Evolutionary conservation across 2,888 invertebrate species (phyloP).

Genomic region (Pachycephus smyrnensis): DNA sequence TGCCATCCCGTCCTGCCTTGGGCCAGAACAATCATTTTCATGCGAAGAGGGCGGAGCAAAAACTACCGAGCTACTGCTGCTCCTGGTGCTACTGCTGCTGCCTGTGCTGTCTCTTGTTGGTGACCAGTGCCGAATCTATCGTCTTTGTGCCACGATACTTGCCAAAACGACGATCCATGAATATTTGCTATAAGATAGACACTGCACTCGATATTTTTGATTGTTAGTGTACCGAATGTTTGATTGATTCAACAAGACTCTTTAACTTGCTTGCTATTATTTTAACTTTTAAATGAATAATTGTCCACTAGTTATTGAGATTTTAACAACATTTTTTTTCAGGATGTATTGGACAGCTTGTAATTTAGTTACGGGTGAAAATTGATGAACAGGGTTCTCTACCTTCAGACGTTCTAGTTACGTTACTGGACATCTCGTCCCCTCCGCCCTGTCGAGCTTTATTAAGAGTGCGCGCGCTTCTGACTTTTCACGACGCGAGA

Average conservation of each 20-base stretch:
- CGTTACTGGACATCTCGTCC: neutral
- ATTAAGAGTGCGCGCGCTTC: slow-evolving; percentile 28
- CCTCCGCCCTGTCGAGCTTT: slow-evolving; percentile 9
- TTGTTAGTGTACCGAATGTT: neutral
- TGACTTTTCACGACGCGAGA: slow-evolving; percentile 25
- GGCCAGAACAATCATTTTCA: slow-evolving; percentile 45
- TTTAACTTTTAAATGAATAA: neutral
- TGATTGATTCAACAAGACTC: neutral
- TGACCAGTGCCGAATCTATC: slow-evolving; percentile 42
- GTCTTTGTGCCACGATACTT: neutral
- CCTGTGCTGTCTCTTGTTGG: slow-evolving; percentile 52
- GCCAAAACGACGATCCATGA: neutral
- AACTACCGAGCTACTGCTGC: slow-evolving; percentile 38
- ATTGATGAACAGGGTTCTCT: slow-evolving; percentile 1
- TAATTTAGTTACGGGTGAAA: neutral
- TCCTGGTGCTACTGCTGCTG: slow-evolving; percentile 29
- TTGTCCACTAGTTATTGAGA: neutral
- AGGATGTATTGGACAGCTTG: neutral
- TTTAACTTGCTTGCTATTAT: neutral
- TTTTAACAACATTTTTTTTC: neutral
- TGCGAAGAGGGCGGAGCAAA: slow-evolving; percentile 49
- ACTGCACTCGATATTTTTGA: neutral
- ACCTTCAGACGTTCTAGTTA: neutral
- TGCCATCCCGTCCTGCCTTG: slow-evolving; percentile 20
- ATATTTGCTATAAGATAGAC: neutral